These are phyloP conservation scores for Epistrophe grossulariae DNA, from an alignment of 2,888 invertebrate genomes.

Conservation along the genomic window DNA sequence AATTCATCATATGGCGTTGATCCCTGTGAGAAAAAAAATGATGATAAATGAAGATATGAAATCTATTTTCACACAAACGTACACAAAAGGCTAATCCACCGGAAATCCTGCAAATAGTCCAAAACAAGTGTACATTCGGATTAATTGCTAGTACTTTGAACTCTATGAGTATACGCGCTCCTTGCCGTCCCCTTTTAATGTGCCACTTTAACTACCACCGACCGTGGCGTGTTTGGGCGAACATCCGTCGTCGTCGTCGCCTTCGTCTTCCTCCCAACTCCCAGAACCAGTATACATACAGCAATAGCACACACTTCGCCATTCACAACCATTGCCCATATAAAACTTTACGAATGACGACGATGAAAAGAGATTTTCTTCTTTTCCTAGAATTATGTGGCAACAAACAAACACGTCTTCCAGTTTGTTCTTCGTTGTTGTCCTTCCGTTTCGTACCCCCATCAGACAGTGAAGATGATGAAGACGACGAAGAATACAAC, in stretches of 20 bases:
- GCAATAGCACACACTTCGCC: conserved; percentile 28
- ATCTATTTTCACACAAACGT: conserved; percentile 57
- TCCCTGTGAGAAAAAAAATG: conserved; percentile 62
- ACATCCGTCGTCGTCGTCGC: conserved; percentile 37
- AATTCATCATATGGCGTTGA: conserved; percentile 56
- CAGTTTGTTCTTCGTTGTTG: conserved; percentile 12
- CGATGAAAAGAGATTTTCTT: conserved; percentile 59
- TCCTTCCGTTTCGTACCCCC: conserved; percentile 38
- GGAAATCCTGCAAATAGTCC: conserved; percentile 72
- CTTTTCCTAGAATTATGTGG: conserved; percentile 71
- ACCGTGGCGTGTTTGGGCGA: conserved; percentile 51
- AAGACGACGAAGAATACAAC: neutral
- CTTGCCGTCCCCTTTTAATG: conserved; percentile 15
- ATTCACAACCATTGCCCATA: conserved; percentile 53
- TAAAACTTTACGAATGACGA: conserved; percentile 21
- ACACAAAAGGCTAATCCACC: conserved; percentile 55
- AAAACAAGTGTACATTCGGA: conserved; percentile 65
- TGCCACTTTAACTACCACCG: conserved; percentile 56
- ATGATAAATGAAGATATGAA: conserved; percentile 19
- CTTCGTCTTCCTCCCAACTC: neutral
- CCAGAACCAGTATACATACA: conserved; percentile 16
- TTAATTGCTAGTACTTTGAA: conserved; percentile 65
- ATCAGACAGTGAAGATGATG: conserved; percentile 2
- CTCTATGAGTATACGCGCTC: conserved; percentile 14
- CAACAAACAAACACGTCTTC: conserved; percentile 60